Evolutionary conservation across 2,113 vertebrate genomes (phyloP), one percentile per base, ranked within the genome.

Genomic region (Beaufortia kweichowensis): DNA sequence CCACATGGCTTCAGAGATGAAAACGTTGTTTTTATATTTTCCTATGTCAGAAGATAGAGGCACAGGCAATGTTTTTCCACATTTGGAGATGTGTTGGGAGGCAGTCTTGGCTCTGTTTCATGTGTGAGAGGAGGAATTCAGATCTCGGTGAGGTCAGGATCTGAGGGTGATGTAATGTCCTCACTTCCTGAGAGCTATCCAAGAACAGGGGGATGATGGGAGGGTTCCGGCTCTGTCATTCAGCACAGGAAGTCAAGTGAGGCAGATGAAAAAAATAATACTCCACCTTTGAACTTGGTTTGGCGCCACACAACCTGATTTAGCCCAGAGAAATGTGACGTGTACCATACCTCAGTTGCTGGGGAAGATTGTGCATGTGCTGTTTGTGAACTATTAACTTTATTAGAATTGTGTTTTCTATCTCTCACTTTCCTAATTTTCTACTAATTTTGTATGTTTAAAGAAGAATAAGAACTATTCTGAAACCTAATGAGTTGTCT

Each of bases 151-250:
- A 88, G 88, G 85, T 91, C 89, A 86, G 26, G 56, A 82, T 39
- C 29, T 75, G 79, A 78, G 53, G 73, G 79, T 91, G 90, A 91
- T 86, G 90, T 90, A 87, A 91, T 88, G 86, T 75, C 77, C 81
- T 4, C 70, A 71, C 78, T 89, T 91, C 86, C 89, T 88, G 87
- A 87, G 85, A 57, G 41, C 76, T 81, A 77, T 85, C 79, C 80
- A 80, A 82, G 86, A 85, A 85, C 78, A 17, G 41, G 66, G 53
- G 33, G 76, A 75, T 79, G 41, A 28, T 56, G 76, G 75, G 69
- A 79, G 48, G 39, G 14, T 74, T 64, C 73, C 35, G 19, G 69
- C 61, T 77, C 80, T 56, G 59, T 82, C 62, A 78, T 56, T 69
- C 77, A 10, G 39, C 43, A 19, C 82, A 71, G 82, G 76, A 83